Base-by-base conservation (phyloP, 2,113 vertebrate species). In the Paralichthys olivaceus region DNA sequence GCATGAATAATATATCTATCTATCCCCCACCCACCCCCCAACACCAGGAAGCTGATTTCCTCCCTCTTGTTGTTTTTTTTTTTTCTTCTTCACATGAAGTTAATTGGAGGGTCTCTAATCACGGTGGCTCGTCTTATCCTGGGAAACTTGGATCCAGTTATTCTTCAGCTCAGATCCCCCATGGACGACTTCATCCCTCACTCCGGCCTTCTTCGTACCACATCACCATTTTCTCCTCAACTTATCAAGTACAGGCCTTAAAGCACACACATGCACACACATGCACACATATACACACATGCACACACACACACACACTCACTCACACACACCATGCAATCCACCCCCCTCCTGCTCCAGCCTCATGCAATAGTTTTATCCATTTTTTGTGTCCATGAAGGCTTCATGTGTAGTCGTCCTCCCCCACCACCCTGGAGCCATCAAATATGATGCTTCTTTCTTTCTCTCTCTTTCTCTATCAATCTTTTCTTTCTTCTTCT, bases 21-120 rank as follows among this genome's bases (percentile, higher is more conserved):
- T 23, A 12, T 71, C 71, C 83, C 88, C 88, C 81, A 55, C 75
- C 78, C 63, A 68, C 75, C 54, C 83, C 47, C 40, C 13, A 7
- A 11, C 78, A 90, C 89, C 90, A 93, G 93, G 91, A 93, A 92
- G 91, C 88, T 87, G 86, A 88, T 93, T 92, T 93, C 93, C 92
- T 92, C 87, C 86, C 89, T 90, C 69, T 9, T 82, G 61, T 72
- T 84, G 86, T 61, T 14, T 40, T 40, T 13, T 13, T 40, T 13
- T 40, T 9, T 57, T 57, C 7, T 57, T 28, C 14, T 88, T 94
- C 86, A 92, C 90, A 89, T 93, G 83, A 93, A 93, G 57, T 89
- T 91, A 89, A 91, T 92, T 90, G 85, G 84, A 88, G 81, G 72
- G 84, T 11, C 56, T 78, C 86, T 64, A 81, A 88, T 87, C 84